phyloP scores from a whole-genome alignment of 2,888 invertebrate species.

The Lottia gigantea region DNA sequence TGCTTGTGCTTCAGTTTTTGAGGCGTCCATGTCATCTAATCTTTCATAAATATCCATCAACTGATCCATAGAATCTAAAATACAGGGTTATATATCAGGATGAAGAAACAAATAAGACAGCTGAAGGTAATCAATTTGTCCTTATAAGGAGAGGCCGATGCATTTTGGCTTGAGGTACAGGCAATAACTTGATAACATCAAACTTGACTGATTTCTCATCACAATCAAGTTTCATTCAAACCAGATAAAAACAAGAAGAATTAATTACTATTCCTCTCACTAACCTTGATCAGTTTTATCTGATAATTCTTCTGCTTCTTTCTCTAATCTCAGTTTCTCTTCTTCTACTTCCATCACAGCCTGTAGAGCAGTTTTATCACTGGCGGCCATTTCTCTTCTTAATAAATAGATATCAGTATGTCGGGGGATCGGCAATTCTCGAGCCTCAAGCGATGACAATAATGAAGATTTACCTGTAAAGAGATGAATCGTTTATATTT shows the following conservation, averaged over 20 bases:
- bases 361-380: slow-evolving; percentile 92
- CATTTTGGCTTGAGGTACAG: too few relatives aligned
- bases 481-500: too few relatives aligned
- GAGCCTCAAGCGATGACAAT: slow-evolving; percentile 88
- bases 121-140: too few relatives aligned
- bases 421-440: slow-evolving; percentile 94
- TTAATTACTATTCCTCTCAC: not conserved
- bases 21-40: slow-evolving; percentile 95
- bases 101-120: too few relatives aligned
- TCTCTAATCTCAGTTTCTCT: slow-evolving; percentile 89
- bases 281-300: slow-evolving; percentile 74
- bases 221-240: too few relatives aligned
- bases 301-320: slow-evolving; percentile 88
- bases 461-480: slow-evolving; percentile 88
- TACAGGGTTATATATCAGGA: not conserved
- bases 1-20: slow-evolving; percentile 93
- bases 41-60: slow-evolving; percentile 98
- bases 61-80: slow-evolving; percentile 88
- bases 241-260: too few relatives aligned
- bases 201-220: too few relatives aligned
- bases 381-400: slow-evolving; percentile 97
- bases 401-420: slow-evolving; percentile 98
- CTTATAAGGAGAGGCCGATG: too few relatives aligned
- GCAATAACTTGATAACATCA: too few relatives aligned
- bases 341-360: slow-evolving; percentile 99